phyloP scores from a whole-genome alignment of 2,113 vertebrate genomes.

The Erpornis zantholeuca region DNA sequence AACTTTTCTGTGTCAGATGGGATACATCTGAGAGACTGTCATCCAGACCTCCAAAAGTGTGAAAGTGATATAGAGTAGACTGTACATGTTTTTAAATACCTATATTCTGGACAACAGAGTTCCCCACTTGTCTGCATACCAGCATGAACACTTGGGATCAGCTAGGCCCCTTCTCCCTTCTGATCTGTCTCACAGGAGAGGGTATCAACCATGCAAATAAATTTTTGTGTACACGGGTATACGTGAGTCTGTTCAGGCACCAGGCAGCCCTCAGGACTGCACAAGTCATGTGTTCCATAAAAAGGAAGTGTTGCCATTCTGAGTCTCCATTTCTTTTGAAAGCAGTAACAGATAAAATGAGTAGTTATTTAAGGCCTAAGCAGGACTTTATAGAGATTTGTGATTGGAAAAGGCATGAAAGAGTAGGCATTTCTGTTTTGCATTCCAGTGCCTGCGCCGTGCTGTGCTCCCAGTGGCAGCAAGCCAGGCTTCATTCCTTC shows the following conservation, averaged over 20 bases:
- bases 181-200: not conserved
- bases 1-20: not conserved
- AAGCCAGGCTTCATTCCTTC: not conserved
- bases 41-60: not conserved
- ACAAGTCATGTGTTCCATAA: not conserved
- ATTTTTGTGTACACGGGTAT: not conserved
- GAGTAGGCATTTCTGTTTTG: not conserved
- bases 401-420: not conserved
- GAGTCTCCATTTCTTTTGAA: not conserved
- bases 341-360: not conserved
- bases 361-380: not conserved
- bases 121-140: not conserved
- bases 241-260: not conserved
- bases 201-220: not conserved
- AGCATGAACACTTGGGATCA: not conserved
- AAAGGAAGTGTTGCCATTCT: not conserved
- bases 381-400: not conserved
- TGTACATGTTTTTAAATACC: not conserved
- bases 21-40: not conserved
- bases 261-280: not conserved
- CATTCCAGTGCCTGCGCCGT: accelerated
- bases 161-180: not conserved
- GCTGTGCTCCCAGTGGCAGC: accelerated
- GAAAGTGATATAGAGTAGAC: not conserved
- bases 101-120: not conserved